Evolutionary conservation across 2,888 invertebrate species (phyloP).

Genomic region (Gymnocheta viridis): DNA sequence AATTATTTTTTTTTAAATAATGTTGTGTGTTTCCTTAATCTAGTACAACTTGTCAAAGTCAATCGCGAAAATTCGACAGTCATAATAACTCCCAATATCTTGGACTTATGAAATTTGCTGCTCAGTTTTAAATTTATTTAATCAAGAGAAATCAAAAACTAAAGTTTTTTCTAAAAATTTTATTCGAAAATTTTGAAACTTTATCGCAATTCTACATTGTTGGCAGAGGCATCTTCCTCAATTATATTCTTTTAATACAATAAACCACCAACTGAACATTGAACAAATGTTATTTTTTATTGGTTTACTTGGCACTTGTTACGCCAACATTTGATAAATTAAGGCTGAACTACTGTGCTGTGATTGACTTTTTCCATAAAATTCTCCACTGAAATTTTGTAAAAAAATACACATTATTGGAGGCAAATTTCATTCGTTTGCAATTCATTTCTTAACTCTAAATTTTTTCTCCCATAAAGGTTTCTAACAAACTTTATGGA

Average conservation of each 20-base stretch:
- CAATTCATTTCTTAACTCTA: not conserved
- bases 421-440: not conserved
- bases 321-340: conserved; percentile 1
- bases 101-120: too few relatives aligned
- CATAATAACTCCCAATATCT: too few relatives aligned
- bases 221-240: not conserved
- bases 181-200: too few relatives aligned
- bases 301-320: not conserved
- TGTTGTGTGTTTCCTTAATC: too few relatives aligned
- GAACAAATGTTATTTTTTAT: not conserved
- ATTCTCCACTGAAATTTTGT: not conserved
- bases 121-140: too few relatives aligned
- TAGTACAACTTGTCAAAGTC: too few relatives aligned
- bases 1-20: too few relatives aligned
- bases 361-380: conserved; percentile 1
- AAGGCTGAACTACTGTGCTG: not conserved
- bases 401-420: not conserved
- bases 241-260: too few relatives aligned
- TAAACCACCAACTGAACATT: not conserved
- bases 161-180: too few relatives aligned
- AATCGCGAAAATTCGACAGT: too few relatives aligned
- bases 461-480: not conserved
- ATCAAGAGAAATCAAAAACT: too few relatives aligned
- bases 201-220: not conserved
- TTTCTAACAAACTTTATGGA: not conserved